Evolutionary conservation across 1,140 invertebrate species (phyloP), one percentile per base, ranked within the genome.

Genomic region (Aethina tumida): DNA sequence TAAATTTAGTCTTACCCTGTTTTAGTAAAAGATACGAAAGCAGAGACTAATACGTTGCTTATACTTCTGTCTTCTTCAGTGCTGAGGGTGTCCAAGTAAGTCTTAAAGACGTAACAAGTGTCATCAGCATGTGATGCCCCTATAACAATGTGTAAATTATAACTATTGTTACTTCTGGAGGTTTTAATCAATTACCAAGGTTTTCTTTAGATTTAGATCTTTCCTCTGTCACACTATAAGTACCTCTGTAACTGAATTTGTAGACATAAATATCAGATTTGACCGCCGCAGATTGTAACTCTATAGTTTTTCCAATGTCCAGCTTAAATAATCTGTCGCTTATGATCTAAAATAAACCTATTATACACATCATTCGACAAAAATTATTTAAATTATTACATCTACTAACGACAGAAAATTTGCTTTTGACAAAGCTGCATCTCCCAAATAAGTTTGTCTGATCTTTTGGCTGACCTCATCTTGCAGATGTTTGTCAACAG

Each of bases 231-330:
- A 41, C 43, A 29, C 53, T 56, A 17, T 50, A 42, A 6, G 35
- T 26, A 1, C 55, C 55, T 43, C 47, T 63, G 40, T 73, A 77
- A 2, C 59, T 47, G 45, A 71, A 79, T 9, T 64, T 56, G 47
- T 79, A 77, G 53, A 70, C 63, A 58, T 72, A 75, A 2, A 77
- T 67, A 0, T 76, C 71, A 39, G 69, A 67, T 8, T 65, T 56
- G 17, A 66, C 67, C n/a, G 53, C 54, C 25, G 51, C 48, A 0
- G 73, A 69, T 50, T 77, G 73, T 13, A 71, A 45, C 44, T 63
- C 62, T 0, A 70, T 71, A 31, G 70, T 58, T 46, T 67, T 70
- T 39, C 71, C 71, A 1, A 70, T 65, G 22, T 70, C 68, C 1
- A 56, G 57, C 0, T 67, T 59, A 55, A 78, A 80, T 1, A 71